These are phyloP conservation scores for Synergus laeviventris DNA, from an alignment of 2,888 invertebrate species.

Conservation along the genomic window DNA sequence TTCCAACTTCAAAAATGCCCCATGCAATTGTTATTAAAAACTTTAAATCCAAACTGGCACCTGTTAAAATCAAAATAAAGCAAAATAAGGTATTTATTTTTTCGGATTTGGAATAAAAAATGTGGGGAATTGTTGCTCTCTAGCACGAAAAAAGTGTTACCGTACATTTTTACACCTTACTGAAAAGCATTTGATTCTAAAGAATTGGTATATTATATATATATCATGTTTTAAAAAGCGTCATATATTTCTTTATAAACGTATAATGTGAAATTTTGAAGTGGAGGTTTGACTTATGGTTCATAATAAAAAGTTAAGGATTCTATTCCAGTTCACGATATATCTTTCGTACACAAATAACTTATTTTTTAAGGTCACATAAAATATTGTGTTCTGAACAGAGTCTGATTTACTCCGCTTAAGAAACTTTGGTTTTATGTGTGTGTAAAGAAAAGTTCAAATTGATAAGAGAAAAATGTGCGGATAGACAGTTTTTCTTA, in stretches of 20 bases:
- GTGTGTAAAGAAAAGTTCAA: background rate
- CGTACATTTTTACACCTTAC: too few species aligned
- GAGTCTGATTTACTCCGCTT: background rate
- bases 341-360: background rate
- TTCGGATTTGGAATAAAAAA: too few species aligned
- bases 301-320: conserved; percentile 2
- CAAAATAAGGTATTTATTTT: too few species aligned
- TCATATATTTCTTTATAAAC: background rate
- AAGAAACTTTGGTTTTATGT: background rate
- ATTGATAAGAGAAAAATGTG: background rate
- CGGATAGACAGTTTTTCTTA: background rate
- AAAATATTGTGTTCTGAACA: conserved; percentile 7
- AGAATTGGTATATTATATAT: background rate
- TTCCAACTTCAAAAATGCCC: too few species aligned
- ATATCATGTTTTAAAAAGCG: background rate
- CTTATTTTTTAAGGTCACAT: background rate
- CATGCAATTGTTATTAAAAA: too few species aligned
- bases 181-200: background rate
- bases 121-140: too few species aligned
- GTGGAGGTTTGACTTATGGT: background rate
- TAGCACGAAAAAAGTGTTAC: too few species aligned
- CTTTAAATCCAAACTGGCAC: too few species aligned
- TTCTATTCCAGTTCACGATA: conserved; percentile 1
- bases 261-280: background rate
- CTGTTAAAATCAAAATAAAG: too few species aligned